These are phyloP conservation scores for Enoplosus armatus DNA, from an alignment of 2,797 vertebrate genomes.

Conservation along the genomic window DNA sequence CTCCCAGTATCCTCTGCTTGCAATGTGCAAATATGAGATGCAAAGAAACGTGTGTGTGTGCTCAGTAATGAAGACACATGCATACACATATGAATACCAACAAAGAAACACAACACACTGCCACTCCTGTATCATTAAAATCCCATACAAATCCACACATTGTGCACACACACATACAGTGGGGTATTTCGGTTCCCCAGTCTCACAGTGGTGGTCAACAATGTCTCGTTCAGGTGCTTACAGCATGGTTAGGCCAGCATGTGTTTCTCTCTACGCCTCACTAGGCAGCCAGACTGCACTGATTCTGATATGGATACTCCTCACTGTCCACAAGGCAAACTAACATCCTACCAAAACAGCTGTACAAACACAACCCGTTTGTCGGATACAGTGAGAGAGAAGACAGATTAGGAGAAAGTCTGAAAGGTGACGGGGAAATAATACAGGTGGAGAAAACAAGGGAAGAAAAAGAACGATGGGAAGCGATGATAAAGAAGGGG, in stretches of 20 bases:
- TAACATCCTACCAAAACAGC: constrained; percentile 73
- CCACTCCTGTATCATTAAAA: constrained; percentile 41
- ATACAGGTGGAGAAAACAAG: constrained; percentile 61
- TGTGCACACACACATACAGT: not conserved
- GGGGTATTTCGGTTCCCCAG: constrained; percentile 26
- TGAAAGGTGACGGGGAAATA: constrained; percentile 29
- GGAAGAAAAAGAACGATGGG: constrained; percentile 29
- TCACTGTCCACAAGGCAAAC: constrained; percentile 60
- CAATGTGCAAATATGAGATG: constrained; percentile 31
- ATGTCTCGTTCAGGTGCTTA: constrained; percentile 68
- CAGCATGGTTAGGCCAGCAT: constrained; percentile 61
- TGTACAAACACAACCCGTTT: constrained; percentile 68
- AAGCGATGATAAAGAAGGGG: constrained; percentile 26
- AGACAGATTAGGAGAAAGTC: constrained; percentile 26
- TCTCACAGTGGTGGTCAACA: constrained; percentile 59
- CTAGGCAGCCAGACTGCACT: constrained; percentile 63
- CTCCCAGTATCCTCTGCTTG: constrained; percentile 46
- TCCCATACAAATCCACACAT: constrained; percentile 16
- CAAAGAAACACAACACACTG: not conserved
- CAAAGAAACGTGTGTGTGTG: constrained; percentile 22
- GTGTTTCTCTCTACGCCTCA: constrained; percentile 72
- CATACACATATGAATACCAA: constrained; percentile 6
- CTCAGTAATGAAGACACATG: constrained; percentile 20
- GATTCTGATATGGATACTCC: constrained; percentile 56
- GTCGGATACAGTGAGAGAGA: constrained; percentile 36